Percentiles rank a stretch among this genome's conserved stretches.
Evolutionary conservation across 2,113 vertebrate genomes (phyloP).

Genomic region (Chrysochloris asiatica): DNA sequence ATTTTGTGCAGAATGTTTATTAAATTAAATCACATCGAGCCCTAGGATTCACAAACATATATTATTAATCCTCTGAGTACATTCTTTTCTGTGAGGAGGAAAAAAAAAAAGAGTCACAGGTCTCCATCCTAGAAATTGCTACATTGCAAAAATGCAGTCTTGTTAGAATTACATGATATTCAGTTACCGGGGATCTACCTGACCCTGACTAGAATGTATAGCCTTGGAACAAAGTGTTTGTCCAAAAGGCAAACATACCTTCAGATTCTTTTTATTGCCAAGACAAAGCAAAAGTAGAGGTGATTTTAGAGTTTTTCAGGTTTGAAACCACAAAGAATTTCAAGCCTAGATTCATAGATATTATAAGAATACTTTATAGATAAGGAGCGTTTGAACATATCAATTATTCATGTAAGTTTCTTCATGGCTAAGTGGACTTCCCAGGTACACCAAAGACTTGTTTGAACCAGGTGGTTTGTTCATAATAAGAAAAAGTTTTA

Average conservation of each 20-base stretch:
- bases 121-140: background rate
- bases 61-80: conserved; percentile 8
- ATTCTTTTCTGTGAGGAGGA: background rate
- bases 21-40: conserved; percentile 53
- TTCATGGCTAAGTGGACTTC: background rate
- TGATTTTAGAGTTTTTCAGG: conserved; percentile 8
- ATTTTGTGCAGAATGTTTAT: conserved; percentile 46
- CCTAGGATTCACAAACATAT: background rate
- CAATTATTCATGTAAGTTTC: background rate
- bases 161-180: background rate
- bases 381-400: background rate
- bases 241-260: background rate
- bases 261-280: background rate
- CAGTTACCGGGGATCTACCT: background rate
- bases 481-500: background rate
- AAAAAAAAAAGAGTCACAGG: background rate
- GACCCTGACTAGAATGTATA: background rate
- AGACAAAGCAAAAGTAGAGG: conserved; percentile 1
- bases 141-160: conserved; percentile 30
- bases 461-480: background rate
- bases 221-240: background rate
- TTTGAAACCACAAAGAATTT: conserved; percentile 33
- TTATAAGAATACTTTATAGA: background rate
- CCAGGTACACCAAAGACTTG: background rate
- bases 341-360: background rate